Evolutionary conservation across 2,888 invertebrate species (phyloP).

Genomic region (Actias luna): DNA sequence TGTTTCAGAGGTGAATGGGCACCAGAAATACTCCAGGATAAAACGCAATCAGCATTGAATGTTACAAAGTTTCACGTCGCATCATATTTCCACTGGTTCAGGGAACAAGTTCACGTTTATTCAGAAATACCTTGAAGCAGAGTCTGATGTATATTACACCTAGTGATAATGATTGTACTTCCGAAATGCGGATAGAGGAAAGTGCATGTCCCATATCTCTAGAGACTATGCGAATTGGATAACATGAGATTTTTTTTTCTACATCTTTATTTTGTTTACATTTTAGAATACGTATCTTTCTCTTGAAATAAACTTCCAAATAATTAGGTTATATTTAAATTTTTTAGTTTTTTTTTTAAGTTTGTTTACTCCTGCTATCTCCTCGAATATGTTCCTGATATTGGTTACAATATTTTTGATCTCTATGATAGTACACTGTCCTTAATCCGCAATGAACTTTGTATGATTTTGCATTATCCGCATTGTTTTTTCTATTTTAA

Average conservation of each 20-base stretch:
- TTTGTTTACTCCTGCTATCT: background rate
- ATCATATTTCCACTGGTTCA: constrained; percentile 88
- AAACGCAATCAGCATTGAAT: constrained; percentile 84
- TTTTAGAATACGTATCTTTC: background rate
- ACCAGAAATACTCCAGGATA: constrained; percentile 88
- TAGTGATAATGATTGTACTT: constrained; percentile 43
- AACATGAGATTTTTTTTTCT: background rate
- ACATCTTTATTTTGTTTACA: background rate
- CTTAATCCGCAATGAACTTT: background rate
- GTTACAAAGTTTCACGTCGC: constrained; percentile 85
- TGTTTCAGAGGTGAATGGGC: constrained; percentile 88
- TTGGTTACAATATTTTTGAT: background rate
- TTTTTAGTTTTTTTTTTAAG: background rate
- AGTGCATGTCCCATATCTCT: constrained; percentile 25
- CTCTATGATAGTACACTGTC: background rate
- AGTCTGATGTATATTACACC: constrained; percentile 10
- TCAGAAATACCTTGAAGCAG: constrained; percentile 85
- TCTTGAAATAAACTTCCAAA: background rate
- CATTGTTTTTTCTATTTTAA: background rate
- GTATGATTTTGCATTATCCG: background rate
- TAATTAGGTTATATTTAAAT: background rate
- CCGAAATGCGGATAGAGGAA: constrained; percentile 45
- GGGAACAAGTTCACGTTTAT: constrained; percentile 89
- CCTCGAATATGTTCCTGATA: constrained; percentile 4
- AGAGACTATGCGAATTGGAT: background rate